Evolutionary conservation across 2,113 vertebrate species (phyloP), one percentile per base, ranked within the genome.

Genomic region (Pardalotus punctatus): DNA sequence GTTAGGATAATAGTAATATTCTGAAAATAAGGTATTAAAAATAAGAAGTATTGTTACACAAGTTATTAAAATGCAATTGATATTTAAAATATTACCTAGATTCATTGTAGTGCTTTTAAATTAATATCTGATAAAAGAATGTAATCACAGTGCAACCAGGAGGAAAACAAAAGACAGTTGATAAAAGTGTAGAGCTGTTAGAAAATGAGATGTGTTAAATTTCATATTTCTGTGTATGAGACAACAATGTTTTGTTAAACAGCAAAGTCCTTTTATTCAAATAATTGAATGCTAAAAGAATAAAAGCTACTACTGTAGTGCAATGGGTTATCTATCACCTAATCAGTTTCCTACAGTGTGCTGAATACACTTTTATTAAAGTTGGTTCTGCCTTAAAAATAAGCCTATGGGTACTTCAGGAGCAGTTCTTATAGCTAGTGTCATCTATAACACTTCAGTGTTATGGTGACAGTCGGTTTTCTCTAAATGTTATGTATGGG

Each of bases 161-260:
- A 90, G 22, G 48, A 89, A 96, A 88, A 96, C 80, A 93, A 72
- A 94, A 85, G 47, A 71, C 29, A 78, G 45, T 21, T 93, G 71
- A 90, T 81, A 81, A 43, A 86, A 91, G 54, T 23, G 66, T 29
- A 83, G 54, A 64, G 43, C 43, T 54, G 38, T 72, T 92, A 67
- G 79, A 90, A 89, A 94, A 81, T 33, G 2, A 89, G 60, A 86
- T 61, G 22, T 58, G 43, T 72, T 90, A 90, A 93, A 83, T 95
- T 96, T 82, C 57, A 40, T 69, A 80, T 69, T 88, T 91, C 73
- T 94, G 48, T 38, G 14, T 69, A 42, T n/a, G 35, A 90, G 48
- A 83, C 71, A 97, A 86, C 72, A 91, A 36, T 81, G 33, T 81
- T 94, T 84, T 78, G 48, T 92, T 78, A 80, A 92, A 78, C 14